Percentiles rank a stretch among this genome's conserved stretches.
Evolutionary conservation across 2,113 vertebrate species (phyloP).

Genomic region (Amazona vittata): DNA sequence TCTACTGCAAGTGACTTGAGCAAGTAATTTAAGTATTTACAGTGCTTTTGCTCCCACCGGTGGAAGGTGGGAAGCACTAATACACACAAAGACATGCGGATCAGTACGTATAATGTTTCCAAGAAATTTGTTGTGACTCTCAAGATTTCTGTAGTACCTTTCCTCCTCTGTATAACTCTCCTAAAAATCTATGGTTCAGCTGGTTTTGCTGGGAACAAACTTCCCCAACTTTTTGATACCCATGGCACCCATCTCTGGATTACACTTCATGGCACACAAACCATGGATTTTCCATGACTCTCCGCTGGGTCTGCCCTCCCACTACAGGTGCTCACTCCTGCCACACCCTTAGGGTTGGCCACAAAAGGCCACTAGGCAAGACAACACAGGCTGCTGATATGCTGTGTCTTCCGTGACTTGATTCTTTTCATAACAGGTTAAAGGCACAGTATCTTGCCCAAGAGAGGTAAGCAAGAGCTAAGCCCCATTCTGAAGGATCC

Average conservation of each 20-base stretch:
- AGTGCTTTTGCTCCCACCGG: neutral
- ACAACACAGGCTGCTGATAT: neutral
- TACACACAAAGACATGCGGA: neutral
- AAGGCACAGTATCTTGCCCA: neutral
- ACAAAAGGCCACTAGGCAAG: neutral
- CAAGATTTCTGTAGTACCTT: neutral
- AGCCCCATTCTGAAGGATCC: neutral
- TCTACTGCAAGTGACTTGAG: neutral
- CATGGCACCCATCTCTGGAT: neutral
- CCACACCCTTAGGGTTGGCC: neutral
- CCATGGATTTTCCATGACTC: neutral
- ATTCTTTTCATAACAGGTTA: neutral
- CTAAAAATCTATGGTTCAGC: neutral
- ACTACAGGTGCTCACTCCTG: fast-evolving
- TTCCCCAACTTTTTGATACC: neutral
- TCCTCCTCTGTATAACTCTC: neutral
- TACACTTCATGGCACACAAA: neutral
- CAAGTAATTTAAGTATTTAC: neutral
- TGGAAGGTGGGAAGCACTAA: neutral
- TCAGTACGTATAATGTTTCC: neutral
- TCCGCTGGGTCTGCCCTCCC: neutral
- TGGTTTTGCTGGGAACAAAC: neutral
- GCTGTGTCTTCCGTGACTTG: neutral
- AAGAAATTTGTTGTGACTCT: neutral
- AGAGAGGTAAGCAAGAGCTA: neutral